These are phyloP conservation scores for Paraescarpia echinospica DNA, from an alignment of 1,140 invertebrate species.

Conservation along the genomic window DNA sequence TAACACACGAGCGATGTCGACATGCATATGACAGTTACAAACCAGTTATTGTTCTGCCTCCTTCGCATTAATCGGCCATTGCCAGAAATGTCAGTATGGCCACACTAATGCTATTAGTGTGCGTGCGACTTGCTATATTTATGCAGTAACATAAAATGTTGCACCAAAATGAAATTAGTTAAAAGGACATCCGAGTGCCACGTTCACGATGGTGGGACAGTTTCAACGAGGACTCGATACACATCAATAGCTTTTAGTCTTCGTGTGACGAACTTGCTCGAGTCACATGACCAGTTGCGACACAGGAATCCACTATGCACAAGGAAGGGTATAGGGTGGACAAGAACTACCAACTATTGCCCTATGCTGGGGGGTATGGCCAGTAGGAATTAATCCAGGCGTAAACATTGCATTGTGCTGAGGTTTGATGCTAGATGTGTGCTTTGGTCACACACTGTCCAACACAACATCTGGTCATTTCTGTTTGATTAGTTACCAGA, in stretches of 20 bases:
- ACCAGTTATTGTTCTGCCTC: neutral
- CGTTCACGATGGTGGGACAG: neutral
- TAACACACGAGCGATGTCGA: neutral
- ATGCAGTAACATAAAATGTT: neutral
- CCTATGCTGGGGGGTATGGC: neutral
- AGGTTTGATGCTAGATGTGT: neutral
- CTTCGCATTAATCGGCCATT: neutral
- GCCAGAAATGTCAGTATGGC: neutral
- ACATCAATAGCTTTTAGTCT: neutral
- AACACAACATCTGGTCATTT: neutral
- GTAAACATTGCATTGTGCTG: neutral
- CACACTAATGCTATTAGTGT: neutral
- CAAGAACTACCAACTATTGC: neutral
- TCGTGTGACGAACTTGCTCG: neutral
- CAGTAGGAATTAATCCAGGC: neutral
- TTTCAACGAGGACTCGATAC: neutral
- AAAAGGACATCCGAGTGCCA: neutral
- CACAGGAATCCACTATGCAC: neutral
- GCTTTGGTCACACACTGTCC: neutral
- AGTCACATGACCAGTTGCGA: neutral
- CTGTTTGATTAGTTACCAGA: neutral
- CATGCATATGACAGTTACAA: neutral
- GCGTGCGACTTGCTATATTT: neutral
- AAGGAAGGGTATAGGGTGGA: neutral
- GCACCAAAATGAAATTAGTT: neutral